These are phyloP conservation scores for Palythoa heliodiscus DNA, from an alignment of 92 coral and sea anemone species.

Conservation along the genomic window DNA sequence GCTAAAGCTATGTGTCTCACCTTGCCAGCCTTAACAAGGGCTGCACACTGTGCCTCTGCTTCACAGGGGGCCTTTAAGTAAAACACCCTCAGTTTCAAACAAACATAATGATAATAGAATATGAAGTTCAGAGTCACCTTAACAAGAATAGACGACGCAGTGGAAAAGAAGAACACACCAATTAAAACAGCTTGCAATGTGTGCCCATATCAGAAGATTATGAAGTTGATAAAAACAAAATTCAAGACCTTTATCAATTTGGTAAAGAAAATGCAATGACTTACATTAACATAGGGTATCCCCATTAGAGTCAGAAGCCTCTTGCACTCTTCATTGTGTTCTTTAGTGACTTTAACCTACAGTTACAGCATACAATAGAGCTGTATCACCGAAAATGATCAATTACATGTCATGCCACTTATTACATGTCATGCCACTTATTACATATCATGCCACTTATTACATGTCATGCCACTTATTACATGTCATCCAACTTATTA, in stretches of 20 bases:
- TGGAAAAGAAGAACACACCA: no score
- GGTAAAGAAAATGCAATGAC: slow-evolving; percentile 9
- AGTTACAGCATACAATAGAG: no score
- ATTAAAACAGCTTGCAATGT: no score
- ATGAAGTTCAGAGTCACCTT: no score
- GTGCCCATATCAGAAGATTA: no score
- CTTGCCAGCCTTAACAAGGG: slow-evolving; percentile 92
- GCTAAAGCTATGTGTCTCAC: slow-evolving; percentile 28
- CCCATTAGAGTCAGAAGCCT: slow-evolving; percentile 85
- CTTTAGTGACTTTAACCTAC: slow-evolving; percentile 91
- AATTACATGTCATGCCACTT: no score
- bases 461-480: no score
- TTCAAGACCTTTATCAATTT: background rate
- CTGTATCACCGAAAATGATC: background rate
- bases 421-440: no score
- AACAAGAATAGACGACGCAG: no score
- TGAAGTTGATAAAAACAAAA: background rate
- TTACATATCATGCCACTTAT: no score
- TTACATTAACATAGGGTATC: slow-evolving; percentile 82
- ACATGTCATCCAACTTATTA: no score
- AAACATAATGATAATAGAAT: no score
- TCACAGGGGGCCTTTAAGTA: slow-evolving; percentile 93
- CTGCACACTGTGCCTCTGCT: slow-evolving; percentile 99
- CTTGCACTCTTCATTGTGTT: slow-evolving; percentile 91
- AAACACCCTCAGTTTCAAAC: background rate